Evolutionary conservation across 2,888 invertebrate genomes (phyloP).

Genomic region (Neoitamus cyanurus): DNA sequence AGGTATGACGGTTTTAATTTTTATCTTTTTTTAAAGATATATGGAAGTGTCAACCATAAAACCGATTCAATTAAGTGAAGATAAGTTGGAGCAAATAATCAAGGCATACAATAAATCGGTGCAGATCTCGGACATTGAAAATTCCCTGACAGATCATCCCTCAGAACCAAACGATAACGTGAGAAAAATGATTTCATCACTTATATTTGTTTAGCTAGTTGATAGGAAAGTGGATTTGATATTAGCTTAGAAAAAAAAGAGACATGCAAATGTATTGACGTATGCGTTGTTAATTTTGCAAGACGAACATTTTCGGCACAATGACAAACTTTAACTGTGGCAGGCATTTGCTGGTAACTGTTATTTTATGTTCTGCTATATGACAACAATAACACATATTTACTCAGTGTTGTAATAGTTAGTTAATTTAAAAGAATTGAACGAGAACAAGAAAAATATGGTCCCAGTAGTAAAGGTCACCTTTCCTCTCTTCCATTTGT

Average conservation of each 20-base stretch:
- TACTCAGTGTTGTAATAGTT: not conserved
- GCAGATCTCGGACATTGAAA: not conserved
- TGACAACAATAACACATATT: not conserved
- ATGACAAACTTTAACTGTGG: not conserved
- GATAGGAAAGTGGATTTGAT: not conserved
- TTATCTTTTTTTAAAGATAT: constrained; percentile 56
- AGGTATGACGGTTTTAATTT: not conserved
- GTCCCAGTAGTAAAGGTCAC: not conserved
- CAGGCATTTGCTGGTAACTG: not conserved
- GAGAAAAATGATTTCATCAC: constrained; percentile 57
- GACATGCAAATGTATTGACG: not conserved
- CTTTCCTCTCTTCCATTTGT: not conserved
- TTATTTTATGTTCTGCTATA: not conserved
- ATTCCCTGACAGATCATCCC: not conserved
- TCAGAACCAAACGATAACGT: constrained; percentile 56
- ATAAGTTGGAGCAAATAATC: constrained; percentile 56
- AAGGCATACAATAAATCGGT: not conserved
- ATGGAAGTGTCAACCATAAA: constrained; percentile 61
- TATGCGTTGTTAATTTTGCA: not conserved
- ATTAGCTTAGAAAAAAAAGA: not conserved
- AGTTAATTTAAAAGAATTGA: not conserved
- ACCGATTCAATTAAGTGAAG: constrained; percentile 58
- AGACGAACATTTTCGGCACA: not conserved
- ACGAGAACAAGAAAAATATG: not conserved
- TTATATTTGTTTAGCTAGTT: constrained; percentile 53